Percentiles rank a stretch among this genome's conserved stretches.
Conservation (phyloP, 1,140 invertebrate genomes). For the Nomia melanderi region DNA sequence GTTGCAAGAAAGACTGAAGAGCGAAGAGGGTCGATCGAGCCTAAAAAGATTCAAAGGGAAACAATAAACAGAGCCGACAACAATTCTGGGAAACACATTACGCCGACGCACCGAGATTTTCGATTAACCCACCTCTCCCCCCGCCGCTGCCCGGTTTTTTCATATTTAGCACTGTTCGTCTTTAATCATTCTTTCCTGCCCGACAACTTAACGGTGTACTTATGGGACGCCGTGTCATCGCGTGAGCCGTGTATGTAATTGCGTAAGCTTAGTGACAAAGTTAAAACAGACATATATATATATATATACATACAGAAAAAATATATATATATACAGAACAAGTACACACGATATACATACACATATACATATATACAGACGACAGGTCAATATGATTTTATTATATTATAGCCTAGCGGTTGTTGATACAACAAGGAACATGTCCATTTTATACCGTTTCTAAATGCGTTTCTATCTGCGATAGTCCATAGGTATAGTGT, state of each 20-base stretch:
- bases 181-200: slow-evolving; percentile 51
- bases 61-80: slow-evolving; percentile 3
- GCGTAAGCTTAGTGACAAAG: slow-evolving; percentile 56
- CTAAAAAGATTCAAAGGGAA: slow-evolving; percentile 63
- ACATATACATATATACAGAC: slow-evolving; percentile 19
- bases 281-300: too few relatives aligned
- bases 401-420: slow-evolving; percentile 43
- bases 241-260: slow-evolving; percentile 53
- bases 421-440: slow-evolving; percentile 50
- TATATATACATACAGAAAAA: too few relatives aligned
- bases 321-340: too few relatives aligned
- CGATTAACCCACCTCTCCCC: slow-evolving; percentile 28
- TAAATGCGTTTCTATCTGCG: slow-evolving; percentile 77
- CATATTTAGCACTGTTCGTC: slow-evolving; percentile 64
- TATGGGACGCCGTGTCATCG: slow-evolving; percentile 60
- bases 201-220: slow-evolving; percentile 64
- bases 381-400: slow-evolving; percentile 38
- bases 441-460: slow-evolving; percentile 80
- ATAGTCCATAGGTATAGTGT: slow-evolving; percentile 72
- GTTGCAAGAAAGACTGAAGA: slow-evolving; percentile 75
- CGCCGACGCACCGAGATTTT: slow-evolving; percentile 53
- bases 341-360: not conserved
- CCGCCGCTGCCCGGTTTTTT: slow-evolving; percentile 47
- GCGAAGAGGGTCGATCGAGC: slow-evolving; percentile 64
- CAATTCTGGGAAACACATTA: slow-evolving; percentile 38